A percentile compares a stretch with the other conserved stretches of the same genome.
Conservation (phyloP, 2,113 vertebrate species). For the Ptilorrhoa leucosticta region DNA sequence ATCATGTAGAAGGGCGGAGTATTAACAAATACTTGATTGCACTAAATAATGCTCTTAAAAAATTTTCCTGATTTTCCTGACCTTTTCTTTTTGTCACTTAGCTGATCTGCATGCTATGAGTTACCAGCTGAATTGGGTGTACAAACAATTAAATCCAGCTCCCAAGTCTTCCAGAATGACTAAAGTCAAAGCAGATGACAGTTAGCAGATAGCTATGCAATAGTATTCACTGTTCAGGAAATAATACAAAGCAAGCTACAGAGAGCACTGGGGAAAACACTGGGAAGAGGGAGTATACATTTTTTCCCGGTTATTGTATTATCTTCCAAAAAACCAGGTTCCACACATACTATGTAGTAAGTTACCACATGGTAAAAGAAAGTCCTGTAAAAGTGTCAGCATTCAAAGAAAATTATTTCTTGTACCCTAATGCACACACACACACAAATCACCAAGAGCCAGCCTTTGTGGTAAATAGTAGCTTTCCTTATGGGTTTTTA, state of each 20-base stretch:
- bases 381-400: not conserved
- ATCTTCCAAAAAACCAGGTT: not conserved
- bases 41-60: not conserved
- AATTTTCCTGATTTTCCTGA: not conserved
- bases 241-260: not conserved
- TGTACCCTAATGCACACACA: not conserved
- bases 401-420: not conserved
- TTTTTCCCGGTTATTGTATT: not conserved
- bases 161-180: not conserved
- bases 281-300: not conserved
- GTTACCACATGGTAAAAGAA: not conserved
- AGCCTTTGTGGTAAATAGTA: not conserved
- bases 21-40: not conserved
- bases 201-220: not conserved
- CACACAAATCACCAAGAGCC: too few species aligned
- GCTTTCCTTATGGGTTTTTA: not conserved
- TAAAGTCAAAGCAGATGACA: not conserved
- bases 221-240: not conserved
- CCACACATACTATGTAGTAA: not conserved
- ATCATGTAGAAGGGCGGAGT: not conserved
- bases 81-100: conserved; percentile 17
- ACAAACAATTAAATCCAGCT: not conserved
- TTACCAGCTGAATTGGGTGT: not conserved
- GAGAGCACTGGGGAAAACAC: not conserved
- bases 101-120: not conserved